Evolutionary conservation across 1,140 invertebrate species (phyloP).

Genomic region (Hydropsyche tenuis): DNA sequence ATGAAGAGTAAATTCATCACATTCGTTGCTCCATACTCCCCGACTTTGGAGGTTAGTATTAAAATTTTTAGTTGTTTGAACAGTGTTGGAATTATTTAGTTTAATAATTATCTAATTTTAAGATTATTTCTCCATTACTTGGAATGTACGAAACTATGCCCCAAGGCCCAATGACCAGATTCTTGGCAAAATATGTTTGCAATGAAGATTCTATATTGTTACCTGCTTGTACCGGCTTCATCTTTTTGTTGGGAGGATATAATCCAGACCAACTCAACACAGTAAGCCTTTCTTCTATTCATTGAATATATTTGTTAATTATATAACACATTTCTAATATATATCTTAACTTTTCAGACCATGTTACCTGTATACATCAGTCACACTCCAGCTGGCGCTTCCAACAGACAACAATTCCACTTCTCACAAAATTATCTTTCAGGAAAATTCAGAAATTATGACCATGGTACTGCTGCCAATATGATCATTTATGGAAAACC

Average conservation of each 20-base stretch:
- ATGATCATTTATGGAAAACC: conserved; percentile 58
- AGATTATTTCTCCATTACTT: conserved; percentile 51
- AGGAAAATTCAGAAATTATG: conserved; percentile 58
- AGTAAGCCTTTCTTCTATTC: conserved; percentile 51
- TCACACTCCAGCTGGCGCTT: conserved; percentile 80
- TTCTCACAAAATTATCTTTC: conserved; percentile 67
- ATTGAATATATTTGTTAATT: neutral
- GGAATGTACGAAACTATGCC: conserved; percentile 66
- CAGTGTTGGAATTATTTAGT: neutral
- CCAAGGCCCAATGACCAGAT: conserved; percentile 59
- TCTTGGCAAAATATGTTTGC: conserved; percentile 63
- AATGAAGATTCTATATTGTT: conserved; percentile 59
- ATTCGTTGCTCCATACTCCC: conserved; percentile 45
- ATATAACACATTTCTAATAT: neutral
- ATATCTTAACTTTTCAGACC: conserved; percentile 58
- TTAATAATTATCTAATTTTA: conserved; percentile 18
- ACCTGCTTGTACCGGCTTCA: conserved; percentile 65
- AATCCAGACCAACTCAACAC: conserved; percentile 63
- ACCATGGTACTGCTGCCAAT: conserved; percentile 60
- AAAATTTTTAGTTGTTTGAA: neutral
- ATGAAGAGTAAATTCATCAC: conserved; percentile 54
- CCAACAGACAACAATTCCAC: conserved; percentile 75
- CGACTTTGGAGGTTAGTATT: conserved; percentile 48
- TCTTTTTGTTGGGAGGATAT: conserved; percentile 67
- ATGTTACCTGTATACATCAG: conserved; percentile 73